phyloP scores from a whole-genome alignment of 2,113 vertebrate genomes.

The Phoxinus phoxinus region DNA sequence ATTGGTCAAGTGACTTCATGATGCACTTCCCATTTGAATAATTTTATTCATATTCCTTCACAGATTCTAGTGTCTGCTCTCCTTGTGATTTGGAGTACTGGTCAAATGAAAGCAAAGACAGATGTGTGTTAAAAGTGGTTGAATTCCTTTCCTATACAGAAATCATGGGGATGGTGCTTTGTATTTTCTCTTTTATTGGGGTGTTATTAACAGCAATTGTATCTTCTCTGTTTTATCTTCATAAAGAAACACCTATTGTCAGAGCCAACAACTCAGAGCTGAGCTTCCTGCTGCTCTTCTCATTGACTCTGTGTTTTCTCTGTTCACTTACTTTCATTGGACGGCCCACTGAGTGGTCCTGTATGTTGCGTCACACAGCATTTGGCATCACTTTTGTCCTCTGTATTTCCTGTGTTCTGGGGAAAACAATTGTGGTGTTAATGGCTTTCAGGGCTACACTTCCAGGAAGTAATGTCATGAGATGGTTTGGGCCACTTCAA shows the following conservation, averaged over 20 bases:
- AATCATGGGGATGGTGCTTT: conserved; percentile 56
- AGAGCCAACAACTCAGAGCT: conserved; percentile 31
- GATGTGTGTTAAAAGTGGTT: conserved; percentile 54
- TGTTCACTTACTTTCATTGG: no score
- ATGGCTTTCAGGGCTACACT: conserved; percentile 61
- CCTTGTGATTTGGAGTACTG: conserved; percentile 34
- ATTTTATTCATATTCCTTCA: conserved; percentile 31
- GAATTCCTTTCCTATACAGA: conserved; percentile 59
- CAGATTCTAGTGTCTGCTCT: conserved; percentile 57
- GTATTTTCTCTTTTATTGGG: conserved; percentile 46
- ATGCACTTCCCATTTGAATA: not conserved
- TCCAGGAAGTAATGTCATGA: conserved; percentile 58
- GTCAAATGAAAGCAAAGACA: conserved; percentile 24
- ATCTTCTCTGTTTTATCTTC: conserved; percentile 40
- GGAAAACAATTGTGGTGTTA: conserved; percentile 61
- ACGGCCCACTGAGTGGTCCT: no score
- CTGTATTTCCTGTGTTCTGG: conserved; percentile 59
- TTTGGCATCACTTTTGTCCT: conserved; percentile 63
- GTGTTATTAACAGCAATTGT: conserved; percentile 34
- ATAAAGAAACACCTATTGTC: conserved; percentile 59
- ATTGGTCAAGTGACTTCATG: not conserved
- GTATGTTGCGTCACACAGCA: no score
- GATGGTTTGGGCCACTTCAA: not conserved
- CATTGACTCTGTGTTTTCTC: conserved; percentile 57
- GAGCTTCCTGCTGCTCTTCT: no score